Conservation (phyloP, 2,797 vertebrate species). For the Epinephelus malabaricus region DNA sequence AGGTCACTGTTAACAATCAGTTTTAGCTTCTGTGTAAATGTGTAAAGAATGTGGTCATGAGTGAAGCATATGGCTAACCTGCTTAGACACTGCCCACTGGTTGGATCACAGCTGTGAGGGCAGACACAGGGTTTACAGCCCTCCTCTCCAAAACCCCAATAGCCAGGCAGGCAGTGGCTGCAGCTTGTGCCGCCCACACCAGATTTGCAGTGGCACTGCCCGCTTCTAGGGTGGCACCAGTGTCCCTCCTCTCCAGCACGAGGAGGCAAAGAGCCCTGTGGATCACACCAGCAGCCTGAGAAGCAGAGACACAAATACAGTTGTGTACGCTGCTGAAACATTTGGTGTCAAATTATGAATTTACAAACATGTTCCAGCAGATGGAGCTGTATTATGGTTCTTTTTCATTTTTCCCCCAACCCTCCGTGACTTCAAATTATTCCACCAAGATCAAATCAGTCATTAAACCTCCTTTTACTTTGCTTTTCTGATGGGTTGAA, state of each 20-base stretch:
- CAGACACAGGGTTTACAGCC: constrained; percentile 90
- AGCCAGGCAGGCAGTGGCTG: constrained; percentile 87
- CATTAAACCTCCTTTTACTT: not conserved
- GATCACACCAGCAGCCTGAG: constrained; percentile 91
- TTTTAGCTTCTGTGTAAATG: not conserved
- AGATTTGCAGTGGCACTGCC: constrained; percentile 91
- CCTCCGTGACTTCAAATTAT: not conserved
- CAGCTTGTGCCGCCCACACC: constrained; percentile 89
- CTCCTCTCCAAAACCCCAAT: constrained; percentile 89
- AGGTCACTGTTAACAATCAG: not conserved
- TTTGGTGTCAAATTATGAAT: not conserved
- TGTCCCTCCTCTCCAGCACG: constrained; percentile 68
- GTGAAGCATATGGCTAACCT: constrained; percentile 75
- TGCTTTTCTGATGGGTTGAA: not conserved
- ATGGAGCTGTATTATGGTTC: constrained; percentile 30
- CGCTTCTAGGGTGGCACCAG: constrained; percentile 90
- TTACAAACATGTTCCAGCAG: constrained; percentile 36
- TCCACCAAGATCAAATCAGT: not conserved
- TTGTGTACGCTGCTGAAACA: not conserved
- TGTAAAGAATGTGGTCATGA: not conserved
- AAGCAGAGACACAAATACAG: constrained; percentile 30
- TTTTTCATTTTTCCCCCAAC: not conserved
- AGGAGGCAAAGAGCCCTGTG: constrained; percentile 82
- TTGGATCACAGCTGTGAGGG: constrained; percentile 86
- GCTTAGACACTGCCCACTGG: constrained; percentile 85